Conservation (phyloP, 2,888 invertebrate genomes). For the Galerucella calmariensis region DNA sequence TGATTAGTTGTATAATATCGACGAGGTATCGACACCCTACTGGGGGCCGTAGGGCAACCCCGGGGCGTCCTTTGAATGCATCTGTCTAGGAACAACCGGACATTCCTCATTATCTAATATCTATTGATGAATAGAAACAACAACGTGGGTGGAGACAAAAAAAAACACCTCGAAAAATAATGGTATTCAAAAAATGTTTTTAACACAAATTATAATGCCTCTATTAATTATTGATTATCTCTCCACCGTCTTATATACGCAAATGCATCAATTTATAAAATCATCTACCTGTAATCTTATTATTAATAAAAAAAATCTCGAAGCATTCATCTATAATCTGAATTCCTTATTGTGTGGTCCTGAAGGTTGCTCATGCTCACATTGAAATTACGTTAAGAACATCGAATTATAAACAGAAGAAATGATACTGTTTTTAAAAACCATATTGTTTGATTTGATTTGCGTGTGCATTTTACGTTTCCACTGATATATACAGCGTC, state of each 20-base stretch:
- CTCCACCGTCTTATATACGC: too few relatives aligned
- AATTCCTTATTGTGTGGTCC: constrained; percentile 17
- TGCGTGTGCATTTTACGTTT: neutral
- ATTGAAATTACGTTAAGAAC: neutral
- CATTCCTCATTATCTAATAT: constrained; percentile 43
- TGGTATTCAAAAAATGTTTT: too few relatives aligned
- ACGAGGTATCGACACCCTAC: constrained; percentile 51
- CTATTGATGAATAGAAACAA: constrained; percentile 15
- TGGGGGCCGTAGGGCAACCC: constrained; percentile 38
- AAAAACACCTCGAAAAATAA: neutral
- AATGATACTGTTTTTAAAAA: constrained; percentile 9
- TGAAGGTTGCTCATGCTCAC: neutral
- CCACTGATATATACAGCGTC: too few relatives aligned
- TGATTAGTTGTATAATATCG: constrained; percentile 48
- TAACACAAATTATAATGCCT: too few relatives aligned
- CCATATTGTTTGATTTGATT: constrained; percentile 16
- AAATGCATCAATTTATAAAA: neutral
- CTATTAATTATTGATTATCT: too few relatives aligned
- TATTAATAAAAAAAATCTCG: constrained; percentile 3
- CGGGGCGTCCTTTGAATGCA: constrained; percentile 36
- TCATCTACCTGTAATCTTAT: constrained; percentile 9
- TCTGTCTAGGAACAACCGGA: constrained; percentile 45
- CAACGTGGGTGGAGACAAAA: constrained; percentile 48
- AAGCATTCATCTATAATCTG: constrained; percentile 1
- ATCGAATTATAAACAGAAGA: neutral